Base-by-base conservation (phyloP, 2,113 vertebrate species). In the Campylomormyrus tamandua region DNA sequence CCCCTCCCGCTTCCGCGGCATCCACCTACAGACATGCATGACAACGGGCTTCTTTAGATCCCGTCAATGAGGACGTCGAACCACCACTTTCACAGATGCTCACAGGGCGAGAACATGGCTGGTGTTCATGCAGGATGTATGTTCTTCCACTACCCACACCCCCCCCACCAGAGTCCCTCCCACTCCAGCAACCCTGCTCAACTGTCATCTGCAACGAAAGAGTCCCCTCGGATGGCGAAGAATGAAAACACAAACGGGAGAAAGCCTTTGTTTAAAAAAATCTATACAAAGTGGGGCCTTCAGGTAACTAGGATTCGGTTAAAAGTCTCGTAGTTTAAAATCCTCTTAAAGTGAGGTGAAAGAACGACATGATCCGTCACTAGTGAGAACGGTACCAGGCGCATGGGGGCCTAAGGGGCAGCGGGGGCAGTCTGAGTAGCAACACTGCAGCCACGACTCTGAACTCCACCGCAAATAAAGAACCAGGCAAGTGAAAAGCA, bases 201-300 rank as follows among this genome's bases (percentile, higher is more conserved):
- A 21, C 11, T 66, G 17, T 45, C 52, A 39, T 48, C 24, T 24
- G 21, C 87, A 74, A 74, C n/a, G n/a, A 24, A 88, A 74, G 8
- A 74, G 46, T 31, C 58, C 42, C 45, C 89, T 77, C 42, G 3
- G 70, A 80, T 62, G 83, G 50, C 49, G n/a, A 58, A 89, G 31
- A 46, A 21, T 6, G 31, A 92, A 93, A 85, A 86, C 13, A 27
- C 62, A 48, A 87, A 62, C 13, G 39, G 35, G 56, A 66, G 56
- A 45, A 56, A 49, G 1, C 58, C 48, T 77, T 70, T 27, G 56
- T 89, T 77, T 83, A 88, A 91, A 91, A 74, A 96, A 95, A 95
- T 92, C 93, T 92, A 93, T 95, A 83, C 93, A 92, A 92, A 93
- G 92, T 95, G 80, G 92, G 94, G 94, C 94, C 93, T 94, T 95